Evolutionary conservation across 2,888 invertebrate species (phyloP).

Genomic region (Anagyrus pseudococci): DNA sequence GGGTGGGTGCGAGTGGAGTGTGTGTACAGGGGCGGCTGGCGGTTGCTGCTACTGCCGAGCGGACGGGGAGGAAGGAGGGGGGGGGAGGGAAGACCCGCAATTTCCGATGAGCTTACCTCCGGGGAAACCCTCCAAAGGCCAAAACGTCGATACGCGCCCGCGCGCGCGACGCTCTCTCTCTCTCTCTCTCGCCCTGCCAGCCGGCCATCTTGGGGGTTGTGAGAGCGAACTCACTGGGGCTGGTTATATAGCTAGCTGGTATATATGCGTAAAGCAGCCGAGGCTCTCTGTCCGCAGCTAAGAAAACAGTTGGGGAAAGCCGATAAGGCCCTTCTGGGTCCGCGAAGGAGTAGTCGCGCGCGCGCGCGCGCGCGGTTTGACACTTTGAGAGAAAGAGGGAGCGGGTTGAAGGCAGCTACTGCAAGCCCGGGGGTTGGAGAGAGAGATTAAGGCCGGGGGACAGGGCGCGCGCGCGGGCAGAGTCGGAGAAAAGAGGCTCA

Average conservation of each 20-base stretch:
- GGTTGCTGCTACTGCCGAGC: background rate
- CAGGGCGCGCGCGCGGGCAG: slow-evolving; percentile 3
- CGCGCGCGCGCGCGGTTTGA: too few relatives aligned
- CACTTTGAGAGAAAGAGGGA: background rate
- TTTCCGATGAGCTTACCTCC: slow-evolving; percentile 60
- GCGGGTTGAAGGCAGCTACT: background rate
- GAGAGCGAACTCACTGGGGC: background rate
- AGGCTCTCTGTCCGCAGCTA: slow-evolving; percentile 3
- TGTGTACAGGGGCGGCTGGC: background rate
- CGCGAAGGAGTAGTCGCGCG: too few relatives aligned
- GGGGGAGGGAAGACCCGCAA: slow-evolving; percentile 61
- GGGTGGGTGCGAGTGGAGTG: background rate
- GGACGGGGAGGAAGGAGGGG: slow-evolving; percentile 4
- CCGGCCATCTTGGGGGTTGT: slow-evolving; percentile 32
- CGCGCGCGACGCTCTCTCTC: background rate
- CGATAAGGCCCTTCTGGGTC: too few relatives aligned
- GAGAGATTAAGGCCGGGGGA: slow-evolving; percentile 41
- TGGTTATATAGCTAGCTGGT: too few relatives aligned
- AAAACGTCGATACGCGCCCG: slow-evolving; percentile 60
- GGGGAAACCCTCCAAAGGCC: slow-evolving; percentile 59
- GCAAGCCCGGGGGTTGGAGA: background rate
- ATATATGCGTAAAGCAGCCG: too few relatives aligned
- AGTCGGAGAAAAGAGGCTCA: background rate
- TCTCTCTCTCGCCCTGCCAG: background rate
- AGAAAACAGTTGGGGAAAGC: slow-evolving; percentile 8